phyloP scores from a whole-genome alignment of 2,888 invertebrate genomes.

The Barypeithes pellucidus region DNA sequence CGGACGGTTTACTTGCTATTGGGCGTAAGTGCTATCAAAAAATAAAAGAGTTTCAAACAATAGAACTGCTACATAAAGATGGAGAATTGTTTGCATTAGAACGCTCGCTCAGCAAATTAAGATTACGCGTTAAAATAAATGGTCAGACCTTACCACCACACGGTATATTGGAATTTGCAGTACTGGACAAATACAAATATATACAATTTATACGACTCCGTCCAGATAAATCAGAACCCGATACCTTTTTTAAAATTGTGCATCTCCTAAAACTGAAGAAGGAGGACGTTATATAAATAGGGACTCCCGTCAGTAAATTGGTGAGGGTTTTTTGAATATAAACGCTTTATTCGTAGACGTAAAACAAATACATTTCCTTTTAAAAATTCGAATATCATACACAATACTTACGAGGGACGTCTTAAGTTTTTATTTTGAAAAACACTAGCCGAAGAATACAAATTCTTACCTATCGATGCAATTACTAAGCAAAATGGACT shows the following conservation, averaged over 20 bases:
- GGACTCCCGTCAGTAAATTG: too few relatives aligned
- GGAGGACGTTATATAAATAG: too few relatives aligned
- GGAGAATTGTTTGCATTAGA: conserved; percentile 9
- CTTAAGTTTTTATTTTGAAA: too few relatives aligned
- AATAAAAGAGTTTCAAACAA: neutral
- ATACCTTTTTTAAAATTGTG: neutral
- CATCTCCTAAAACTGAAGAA: neutral
- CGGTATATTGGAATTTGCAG: neutral
- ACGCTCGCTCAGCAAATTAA: neutral
- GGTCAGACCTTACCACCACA: neutral
- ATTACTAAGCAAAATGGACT: too few relatives aligned
- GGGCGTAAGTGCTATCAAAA: neutral
- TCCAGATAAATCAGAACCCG: neutral
- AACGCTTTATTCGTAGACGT: too few relatives aligned
- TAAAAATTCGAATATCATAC: too few relatives aligned
- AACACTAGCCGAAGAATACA: too few relatives aligned
- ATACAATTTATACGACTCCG: neutral
- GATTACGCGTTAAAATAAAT: neutral
- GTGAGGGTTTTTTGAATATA: too few relatives aligned
- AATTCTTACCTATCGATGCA: too few relatives aligned
- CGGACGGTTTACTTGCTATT: conserved; percentile 3
- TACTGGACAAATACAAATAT: neutral
- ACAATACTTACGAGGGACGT: too few relatives aligned
- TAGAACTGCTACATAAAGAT: neutral
- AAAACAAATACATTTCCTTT: too few relatives aligned